Evolutionary conservation across 2,888 invertebrate genomes (phyloP), one percentile per base, ranked within the genome.

Genomic region (Molorchus minor): DNA sequence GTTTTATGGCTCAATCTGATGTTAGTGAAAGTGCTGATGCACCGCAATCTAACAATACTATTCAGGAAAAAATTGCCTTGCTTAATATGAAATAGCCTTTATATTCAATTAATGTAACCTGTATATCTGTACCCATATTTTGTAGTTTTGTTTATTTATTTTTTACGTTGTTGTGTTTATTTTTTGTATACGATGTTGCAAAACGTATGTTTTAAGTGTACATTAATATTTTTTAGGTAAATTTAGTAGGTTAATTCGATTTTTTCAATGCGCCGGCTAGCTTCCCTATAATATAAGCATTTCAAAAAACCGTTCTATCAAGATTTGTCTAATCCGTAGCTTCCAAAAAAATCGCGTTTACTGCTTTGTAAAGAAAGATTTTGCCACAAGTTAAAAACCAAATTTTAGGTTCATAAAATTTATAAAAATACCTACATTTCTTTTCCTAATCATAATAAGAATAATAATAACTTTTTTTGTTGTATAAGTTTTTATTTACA

Each of bases 1-100:
- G 76, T 16, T 77, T 76, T 65, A 73, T 78, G 58, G 64, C 77
- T 33, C 77, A 78, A 62, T 70, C 77, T 29, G 77, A 77, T 56
- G 71, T 77, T 47, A 74, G 75, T 58, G 77, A 78, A 60, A 59
- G 65, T 36, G 72, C 73, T 43, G 76, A 77, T 41, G 69, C 74
- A 41, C 73, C 73, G 19, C 69, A 71, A 33, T 66, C 72, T 49
- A 70, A 72, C 57, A 73, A 71, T 59, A 69, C 70, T 59, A 69
- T 75, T 56, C 75, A 73, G 65, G 75, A 73, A 64, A 75, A 75
- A 63, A 73, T 75, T 20, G 71, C 73, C 54, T 68, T 76, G 63
- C 68, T 76, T 57, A 76, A 74, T 68, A 76, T 76, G 73, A 75
- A 76, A 67, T 75, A 63, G 67, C 62, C 55, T 56, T 61, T 49